These are phyloP conservation scores for Stenurella melanura DNA, from an alignment of 2,888 invertebrate genomes.

Conservation along the genomic window DNA sequence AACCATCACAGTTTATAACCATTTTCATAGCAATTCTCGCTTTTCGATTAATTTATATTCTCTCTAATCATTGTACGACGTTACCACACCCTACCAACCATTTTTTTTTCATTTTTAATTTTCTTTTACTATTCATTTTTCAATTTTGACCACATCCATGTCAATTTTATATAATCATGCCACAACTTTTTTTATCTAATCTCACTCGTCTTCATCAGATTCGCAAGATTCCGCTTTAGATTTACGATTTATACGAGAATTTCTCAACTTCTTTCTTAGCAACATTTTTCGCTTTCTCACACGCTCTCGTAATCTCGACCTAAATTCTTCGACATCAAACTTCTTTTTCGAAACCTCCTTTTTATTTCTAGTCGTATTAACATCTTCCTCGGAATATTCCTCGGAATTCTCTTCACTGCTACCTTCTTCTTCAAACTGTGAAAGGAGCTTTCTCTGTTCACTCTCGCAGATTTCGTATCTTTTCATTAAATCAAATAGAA, in stretches of 20 bases:
- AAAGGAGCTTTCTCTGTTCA: conserved; percentile 52
- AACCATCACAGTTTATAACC: not conserved
- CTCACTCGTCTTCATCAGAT: conserved; percentile 38
- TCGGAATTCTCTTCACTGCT: conserved; percentile 31
- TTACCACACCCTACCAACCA: not conserved
- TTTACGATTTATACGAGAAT: conserved; percentile 32
- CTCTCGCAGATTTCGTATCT: conserved; percentile 63
- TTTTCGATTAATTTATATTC: not conserved
- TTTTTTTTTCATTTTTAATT: not conserved
- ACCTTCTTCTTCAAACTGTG: conserved; percentile 19
- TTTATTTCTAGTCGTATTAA: not conserved
- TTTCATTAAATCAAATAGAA: conserved; percentile 67
- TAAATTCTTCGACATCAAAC: conserved; percentile 55
- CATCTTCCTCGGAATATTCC: conserved; percentile 31
- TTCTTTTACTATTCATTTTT: not conserved
- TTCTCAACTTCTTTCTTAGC: conserved; percentile 23
- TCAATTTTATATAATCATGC: not conserved
- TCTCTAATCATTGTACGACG: not conserved
- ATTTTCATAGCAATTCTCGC: not conserved
- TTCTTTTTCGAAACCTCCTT: conserved; percentile 46
- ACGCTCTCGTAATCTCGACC: conserved; percentile 54
- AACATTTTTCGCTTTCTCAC: conserved; percentile 49
- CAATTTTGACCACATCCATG: not conserved
- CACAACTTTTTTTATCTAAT: not conserved
- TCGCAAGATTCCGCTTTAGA: not conserved